phyloP scores from a whole-genome alignment of 2,113 vertebrate species.

The Anoura caudifer region DNA sequence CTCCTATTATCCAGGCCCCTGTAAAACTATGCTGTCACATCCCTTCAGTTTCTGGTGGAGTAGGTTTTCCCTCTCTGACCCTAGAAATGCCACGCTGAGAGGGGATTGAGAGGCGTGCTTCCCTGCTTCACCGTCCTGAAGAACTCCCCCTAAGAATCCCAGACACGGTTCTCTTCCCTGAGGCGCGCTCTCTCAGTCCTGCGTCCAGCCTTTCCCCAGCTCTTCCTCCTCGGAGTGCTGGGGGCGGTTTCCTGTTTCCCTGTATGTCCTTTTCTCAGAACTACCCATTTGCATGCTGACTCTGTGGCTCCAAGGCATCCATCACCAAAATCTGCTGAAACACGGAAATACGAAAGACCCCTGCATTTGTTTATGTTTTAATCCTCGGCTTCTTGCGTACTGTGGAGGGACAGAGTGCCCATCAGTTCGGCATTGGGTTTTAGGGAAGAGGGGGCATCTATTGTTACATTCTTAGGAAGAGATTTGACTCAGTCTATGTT shows the following conservation, averaged over 20 bases:
- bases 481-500: neutral
- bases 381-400: neutral
- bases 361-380: neutral
- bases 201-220: neutral
- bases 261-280: neutral
- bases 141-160: neutral
- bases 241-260: neutral
- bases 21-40: neutral
- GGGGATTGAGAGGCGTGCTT: neutral
- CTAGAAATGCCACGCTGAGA: neutral
- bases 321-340: neutral
- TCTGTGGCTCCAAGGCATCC: neutral
- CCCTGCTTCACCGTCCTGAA: neutral
- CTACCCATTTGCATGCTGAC: neutral
- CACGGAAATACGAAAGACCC: neutral
- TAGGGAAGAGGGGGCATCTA: neutral
- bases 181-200: neutral
- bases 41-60: neutral
- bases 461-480: neutral
- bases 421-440: neutral
- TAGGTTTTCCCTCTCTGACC: neutral
- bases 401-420: neutral
- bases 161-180: neutral
- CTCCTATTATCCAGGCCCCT: neutral
- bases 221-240: neutral